Percentiles rank a stretch among this genome's conserved stretches.
phyloP scores from a whole-genome alignment of 2,888 invertebrate species.

The Parapristionchus giblindavisi region DNA sequence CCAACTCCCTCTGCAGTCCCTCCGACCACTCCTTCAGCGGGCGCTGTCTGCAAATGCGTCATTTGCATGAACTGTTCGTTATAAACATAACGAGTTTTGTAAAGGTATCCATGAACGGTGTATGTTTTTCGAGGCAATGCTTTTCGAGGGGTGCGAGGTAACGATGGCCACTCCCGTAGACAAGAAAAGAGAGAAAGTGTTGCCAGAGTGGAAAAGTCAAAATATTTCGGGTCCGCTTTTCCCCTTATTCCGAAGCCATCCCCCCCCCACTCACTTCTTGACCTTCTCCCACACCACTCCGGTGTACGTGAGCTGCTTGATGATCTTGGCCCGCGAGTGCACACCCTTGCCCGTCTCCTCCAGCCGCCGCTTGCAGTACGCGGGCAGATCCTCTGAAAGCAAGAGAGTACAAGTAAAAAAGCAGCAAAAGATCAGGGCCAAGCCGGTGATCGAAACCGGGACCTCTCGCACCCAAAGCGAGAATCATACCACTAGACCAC shows the following conservation, averaged over 20 bases:
- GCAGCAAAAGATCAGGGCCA: conserved; percentile 34
- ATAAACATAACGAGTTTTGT: background rate
- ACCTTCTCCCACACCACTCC: conserved; percentile 50
- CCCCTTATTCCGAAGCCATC: background rate
- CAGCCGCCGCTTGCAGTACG: conserved; percentile 38
- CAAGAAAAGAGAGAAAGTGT: too few relatives aligned
- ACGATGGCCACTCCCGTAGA: too few relatives aligned
- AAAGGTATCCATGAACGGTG: background rate
- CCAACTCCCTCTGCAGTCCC: conserved; percentile 44
- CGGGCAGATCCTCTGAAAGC: conserved; percentile 28
- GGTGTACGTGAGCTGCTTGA: conserved; percentile 52
- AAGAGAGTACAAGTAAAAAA: too few relatives aligned
- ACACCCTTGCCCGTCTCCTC: conserved; percentile 42
- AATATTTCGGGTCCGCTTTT: background rate
- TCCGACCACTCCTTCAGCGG: conserved; percentile 44
- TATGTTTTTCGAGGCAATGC: background rate
- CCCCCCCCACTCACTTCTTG: conserved; percentile 2
- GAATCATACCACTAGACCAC: conserved; percentile 67
- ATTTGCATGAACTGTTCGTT: too few relatives aligned
- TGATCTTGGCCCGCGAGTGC: conserved; percentile 48
- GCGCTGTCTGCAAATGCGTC: conserved; percentile 15
- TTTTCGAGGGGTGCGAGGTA: too few relatives aligned
- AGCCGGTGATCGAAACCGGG: conserved; percentile 65
- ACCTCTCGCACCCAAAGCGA: conserved; percentile 68
- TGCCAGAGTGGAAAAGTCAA: background rate